Conservation (phyloP, 2,797 vertebrate species). For the Aldrovandia affinis region DNA sequence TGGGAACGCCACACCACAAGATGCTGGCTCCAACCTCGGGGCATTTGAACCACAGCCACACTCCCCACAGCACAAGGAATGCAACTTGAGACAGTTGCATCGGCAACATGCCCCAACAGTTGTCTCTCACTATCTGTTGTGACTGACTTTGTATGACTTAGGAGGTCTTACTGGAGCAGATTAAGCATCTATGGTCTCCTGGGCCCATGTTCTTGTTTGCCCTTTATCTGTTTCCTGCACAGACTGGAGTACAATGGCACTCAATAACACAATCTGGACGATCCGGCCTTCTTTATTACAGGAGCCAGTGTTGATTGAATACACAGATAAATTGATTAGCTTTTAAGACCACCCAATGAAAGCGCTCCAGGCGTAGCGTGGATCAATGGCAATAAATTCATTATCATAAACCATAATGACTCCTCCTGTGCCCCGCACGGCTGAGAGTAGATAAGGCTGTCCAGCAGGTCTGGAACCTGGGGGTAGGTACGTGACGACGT, state of each 20-base stretch:
- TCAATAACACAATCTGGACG: conserved; percentile 62
- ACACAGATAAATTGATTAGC: conserved; percentile 72
- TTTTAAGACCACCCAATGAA: conserved; percentile 40
- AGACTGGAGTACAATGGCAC: conserved; percentile 36
- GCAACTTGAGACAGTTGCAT: neutral
- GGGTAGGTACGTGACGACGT: neutral
- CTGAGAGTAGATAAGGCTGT: conserved; percentile 15
- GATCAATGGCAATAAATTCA: conserved; percentile 37
- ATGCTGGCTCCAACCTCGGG: neutral
- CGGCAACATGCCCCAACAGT: conserved; percentile 14
- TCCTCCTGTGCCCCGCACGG: neutral
- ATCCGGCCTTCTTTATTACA: conserved; percentile 64
- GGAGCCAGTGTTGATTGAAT: conserved; percentile 71
- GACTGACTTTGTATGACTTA: conserved; percentile 30
- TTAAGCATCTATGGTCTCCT: neutral
- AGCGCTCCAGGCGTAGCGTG: neutral
- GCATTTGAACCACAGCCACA: neutral
- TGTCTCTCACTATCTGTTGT: conserved; percentile 54
- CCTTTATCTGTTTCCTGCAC: conserved; percentile 11
- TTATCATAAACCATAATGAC: conserved; percentile 35
- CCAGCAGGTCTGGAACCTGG: neutral
- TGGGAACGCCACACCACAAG: neutral
- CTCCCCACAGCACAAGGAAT: neutral
- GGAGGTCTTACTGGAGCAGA: neutral
- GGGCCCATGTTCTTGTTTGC: conserved; percentile 12